Base-by-base conservation (phyloP, 2,888 invertebrate species). In the Cryptocephalus primarius region DNA sequence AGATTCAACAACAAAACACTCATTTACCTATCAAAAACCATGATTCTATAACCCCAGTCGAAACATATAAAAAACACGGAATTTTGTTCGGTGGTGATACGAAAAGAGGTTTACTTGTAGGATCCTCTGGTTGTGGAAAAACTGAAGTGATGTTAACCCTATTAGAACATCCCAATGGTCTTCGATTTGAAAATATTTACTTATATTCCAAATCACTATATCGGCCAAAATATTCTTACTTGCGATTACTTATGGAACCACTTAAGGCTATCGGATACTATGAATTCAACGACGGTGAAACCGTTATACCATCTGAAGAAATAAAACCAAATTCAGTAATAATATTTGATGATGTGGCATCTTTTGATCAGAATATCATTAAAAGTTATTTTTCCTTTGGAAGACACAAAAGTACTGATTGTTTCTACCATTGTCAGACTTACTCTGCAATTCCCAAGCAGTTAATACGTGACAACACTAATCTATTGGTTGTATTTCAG, bases 391-490 rank as follows among this genome's bases (percentile, higher is more conserved):
- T 46, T 43, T 43, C 41, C 46, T 47, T 50, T 11, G 47, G 45
- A 33, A 42, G 47, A 1, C 50, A 50, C 36, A 50, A 43, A 39
- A 36, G 34, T 11, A 50, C 43, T 14, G 45, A 47, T 32, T 47
- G 47, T 40, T 49, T 48, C 41, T 48, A 48, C 48, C 41, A 42
- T 36, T 44, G 46, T 38, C 46, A 50, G 36, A 48, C 50, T 9
- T 48, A 45, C 13, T 43, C 48, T 1, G 39, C 39, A 8, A 40
- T 48, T 1, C 44, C 46, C 1, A 48, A 51, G 38, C 46, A 48
- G n/a, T 13, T 48, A n/a, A 40, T 51, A n/a, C 11, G 51, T 8
- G 45, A 48, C 32, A 48, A 51, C 32, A 38, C 39, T 1, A 48
- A 48, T 33, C 31, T 47, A 8, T 14, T 47, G 11, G 39, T 49